A percentile compares a stretch with the other conserved stretches of the same genome.
These are phyloP conservation scores for Colaptes auratus DNA, from an alignment of 2,113 vertebrate species.

Conservation along the genomic window DNA sequence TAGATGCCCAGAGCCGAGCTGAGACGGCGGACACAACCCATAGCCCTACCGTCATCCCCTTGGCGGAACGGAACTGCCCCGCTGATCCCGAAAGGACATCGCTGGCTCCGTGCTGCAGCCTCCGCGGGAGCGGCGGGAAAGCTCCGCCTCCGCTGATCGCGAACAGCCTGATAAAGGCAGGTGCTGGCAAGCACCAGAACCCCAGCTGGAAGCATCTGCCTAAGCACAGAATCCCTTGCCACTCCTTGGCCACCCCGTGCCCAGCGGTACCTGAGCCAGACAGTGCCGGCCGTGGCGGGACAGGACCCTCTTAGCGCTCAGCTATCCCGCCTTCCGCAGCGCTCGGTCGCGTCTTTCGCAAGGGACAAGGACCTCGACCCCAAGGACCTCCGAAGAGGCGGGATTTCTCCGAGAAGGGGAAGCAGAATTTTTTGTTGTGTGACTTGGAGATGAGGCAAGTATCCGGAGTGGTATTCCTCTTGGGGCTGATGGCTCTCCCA, in stretches of 20 bases:
- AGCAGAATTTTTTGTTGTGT: background rate
- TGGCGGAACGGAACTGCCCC: background rate
- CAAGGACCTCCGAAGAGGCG: conserved; percentile 37
- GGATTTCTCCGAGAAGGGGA: conserved; percentile 31
- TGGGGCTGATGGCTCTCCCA: conserved; percentile 35
- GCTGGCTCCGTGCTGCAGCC: background rate
- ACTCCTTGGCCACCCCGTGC: background rate
- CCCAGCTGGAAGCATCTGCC: conserved; percentile 17
- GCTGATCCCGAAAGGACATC: background rate
- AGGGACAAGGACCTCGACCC: conserved; percentile 21
- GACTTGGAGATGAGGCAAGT: conserved; percentile 20
- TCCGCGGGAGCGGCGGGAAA: background rate
- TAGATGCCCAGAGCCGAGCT: background rate
- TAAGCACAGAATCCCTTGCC: background rate
- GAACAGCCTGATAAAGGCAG: conserved; percentile 69
- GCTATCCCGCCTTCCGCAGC: background rate
- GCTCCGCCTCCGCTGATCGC: conserved; percentile 53
- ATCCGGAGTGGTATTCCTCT: background rate
- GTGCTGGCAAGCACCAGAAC: background rate
- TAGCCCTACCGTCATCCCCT: background rate
- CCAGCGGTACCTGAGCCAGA: background rate
- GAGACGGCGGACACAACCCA: background rate
- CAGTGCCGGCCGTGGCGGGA: background rate
- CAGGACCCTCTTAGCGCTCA: background rate
- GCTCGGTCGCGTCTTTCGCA: background rate